These are phyloP conservation scores for Abrostola triplasia DNA, from an alignment of 2,888 invertebrate species.

Conservation along the genomic window DNA sequence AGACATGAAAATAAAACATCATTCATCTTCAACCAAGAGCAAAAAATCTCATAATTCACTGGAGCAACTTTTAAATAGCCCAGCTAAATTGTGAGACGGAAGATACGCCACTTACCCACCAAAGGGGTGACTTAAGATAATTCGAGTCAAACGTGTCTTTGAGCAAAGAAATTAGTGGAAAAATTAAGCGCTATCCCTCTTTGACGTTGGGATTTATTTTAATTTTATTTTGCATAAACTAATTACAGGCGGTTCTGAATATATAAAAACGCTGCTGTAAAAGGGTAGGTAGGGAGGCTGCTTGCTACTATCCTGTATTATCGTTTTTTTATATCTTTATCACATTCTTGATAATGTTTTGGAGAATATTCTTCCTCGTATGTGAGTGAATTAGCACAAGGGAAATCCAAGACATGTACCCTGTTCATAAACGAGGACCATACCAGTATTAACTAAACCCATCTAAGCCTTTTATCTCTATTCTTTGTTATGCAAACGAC, in stretches of 20 bases:
- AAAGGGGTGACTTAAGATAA: slow-evolving; percentile 48
- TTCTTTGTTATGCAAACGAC: no score
- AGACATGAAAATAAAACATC: slow-evolving; percentile 37
- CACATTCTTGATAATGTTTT: no score
- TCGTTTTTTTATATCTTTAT: no score
- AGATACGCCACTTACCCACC: slow-evolving; percentile 44
- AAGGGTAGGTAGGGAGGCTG: no score
- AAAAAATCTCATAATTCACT: slow-evolving; percentile 62
- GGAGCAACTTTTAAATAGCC: slow-evolving; percentile 65
- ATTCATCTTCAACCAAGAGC: slow-evolving; percentile 36
- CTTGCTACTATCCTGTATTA: no score
- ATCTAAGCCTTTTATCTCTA: no score
- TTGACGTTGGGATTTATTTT: not conserved
- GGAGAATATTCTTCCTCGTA: no score
- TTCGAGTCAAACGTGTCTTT: slow-evolving; percentile 37
- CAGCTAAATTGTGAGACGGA: slow-evolving; percentile 53
- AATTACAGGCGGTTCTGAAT: not conserved
- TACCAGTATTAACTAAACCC: no score
- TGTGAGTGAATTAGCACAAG: no score
- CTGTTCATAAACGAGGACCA: no score
- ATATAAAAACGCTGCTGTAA: not conserved
- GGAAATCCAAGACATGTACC: no score
- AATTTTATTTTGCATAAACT: not conserved
- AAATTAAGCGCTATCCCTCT: not conserved
- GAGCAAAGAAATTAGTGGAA: slow-evolving; percentile 39